Conservation (phyloP, 2,888 invertebrate genomes). For the Tribolium freemani region DNA sequence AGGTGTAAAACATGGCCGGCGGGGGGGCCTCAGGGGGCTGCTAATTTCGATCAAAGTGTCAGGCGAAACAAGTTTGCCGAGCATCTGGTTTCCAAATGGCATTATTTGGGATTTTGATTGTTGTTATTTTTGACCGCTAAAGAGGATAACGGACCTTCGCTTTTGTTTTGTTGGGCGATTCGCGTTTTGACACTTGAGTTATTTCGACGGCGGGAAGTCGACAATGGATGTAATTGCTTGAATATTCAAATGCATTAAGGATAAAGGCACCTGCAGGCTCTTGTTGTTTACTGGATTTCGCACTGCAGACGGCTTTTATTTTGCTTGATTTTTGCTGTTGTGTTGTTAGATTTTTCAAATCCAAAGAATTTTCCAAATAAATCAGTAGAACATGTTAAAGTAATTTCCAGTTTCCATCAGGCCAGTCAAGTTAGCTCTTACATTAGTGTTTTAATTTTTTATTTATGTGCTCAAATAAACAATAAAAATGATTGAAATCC, state of each 20-base stretch:
- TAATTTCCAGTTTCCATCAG: no score
- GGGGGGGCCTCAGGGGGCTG: slow-evolving; percentile 6
- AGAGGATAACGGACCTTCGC: neutral
- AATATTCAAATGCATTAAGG: slow-evolving; percentile 14
- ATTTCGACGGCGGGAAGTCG: slow-evolving; percentile 16
- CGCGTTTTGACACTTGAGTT: slow-evolving; percentile 16
- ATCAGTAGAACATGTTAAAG: no score
- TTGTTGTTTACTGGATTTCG: neutral
- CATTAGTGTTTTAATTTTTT: no score
- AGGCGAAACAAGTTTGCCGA: neutral
- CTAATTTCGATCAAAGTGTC: slow-evolving; percentile 5
- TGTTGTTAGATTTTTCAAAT: no score
- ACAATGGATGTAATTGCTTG: slow-evolving; percentile 15
- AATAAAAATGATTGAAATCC: no score
- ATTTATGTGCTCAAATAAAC: no score
- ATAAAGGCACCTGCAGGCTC: neutral
- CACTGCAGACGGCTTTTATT: neutral
- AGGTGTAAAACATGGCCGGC: neutral
- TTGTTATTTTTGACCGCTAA: neutral
- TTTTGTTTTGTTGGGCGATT: neutral
- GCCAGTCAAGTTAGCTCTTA: no score
- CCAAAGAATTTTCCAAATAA: no score
- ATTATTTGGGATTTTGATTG: slow-evolving; percentile 1
- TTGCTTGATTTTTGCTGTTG: no score
- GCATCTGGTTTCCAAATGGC: neutral